Base-by-base conservation (phyloP, 2,888 invertebrate species). In the Subacronicta megacephala region DNA sequence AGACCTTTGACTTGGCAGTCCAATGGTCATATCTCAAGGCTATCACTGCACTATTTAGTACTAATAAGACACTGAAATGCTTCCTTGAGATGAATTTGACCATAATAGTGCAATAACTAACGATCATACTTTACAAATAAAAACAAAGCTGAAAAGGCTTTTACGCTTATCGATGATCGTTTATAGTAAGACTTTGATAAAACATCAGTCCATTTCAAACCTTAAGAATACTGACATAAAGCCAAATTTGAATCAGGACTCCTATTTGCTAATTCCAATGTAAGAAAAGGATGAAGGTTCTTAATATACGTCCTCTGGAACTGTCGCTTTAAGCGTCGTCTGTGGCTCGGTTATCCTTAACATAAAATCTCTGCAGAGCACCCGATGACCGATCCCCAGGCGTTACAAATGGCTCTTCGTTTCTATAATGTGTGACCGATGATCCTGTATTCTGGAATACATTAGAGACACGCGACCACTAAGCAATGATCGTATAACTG, bases 381-480 rank as follows among this genome's bases (percentile, higher is more conserved):
- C 85, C 81, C 81, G 78, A 73, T 61, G 75, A 31, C n/a, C 6
- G 56, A 63, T 76, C 77, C 77, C 62, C 61, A 55, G 77, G 79
- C 78, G 61, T 66, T 70, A 79, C 80, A 78, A 82, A 82, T 76
- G 70, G 70, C 69, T 52, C 60, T 74, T 75, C 64, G 60, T 68
- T 75, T 64, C 65, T 73, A 75, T 79, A 78, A 76, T 70, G 59
- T 70, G 73, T 67, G 74, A 75, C 75, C 65, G 59, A 60, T 66
- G 74, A 73, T 77, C 64, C 63, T 64, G 60, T 69, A 75, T 81
- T 75, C 70, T 72, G 75, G 73, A 56, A 67, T 68, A 64, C 72
- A 76, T 84, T 80, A 80, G 57, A 52, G 53, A 66, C 83, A 85
- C 78, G 84, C 82, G 72, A 87, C 60, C 71, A 70, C 73, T 68